These are phyloP conservation scores for Liparis tanakae DNA, from an alignment of 2,797 vertebrate species.

Conservation along the genomic window DNA sequence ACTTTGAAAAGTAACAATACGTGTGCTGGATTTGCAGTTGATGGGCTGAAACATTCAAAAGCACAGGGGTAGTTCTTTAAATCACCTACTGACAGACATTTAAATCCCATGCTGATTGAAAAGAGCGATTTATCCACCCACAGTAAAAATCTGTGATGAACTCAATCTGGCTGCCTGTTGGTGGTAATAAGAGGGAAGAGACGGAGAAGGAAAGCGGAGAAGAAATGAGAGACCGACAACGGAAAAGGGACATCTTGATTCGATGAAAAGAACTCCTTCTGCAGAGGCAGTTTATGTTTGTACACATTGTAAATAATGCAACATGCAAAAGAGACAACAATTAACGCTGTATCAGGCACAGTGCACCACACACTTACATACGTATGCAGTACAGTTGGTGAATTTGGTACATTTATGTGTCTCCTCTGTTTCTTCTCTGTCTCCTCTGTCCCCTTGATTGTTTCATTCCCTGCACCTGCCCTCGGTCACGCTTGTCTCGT, in stretches of 20 bases:
- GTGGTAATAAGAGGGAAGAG: not conserved
- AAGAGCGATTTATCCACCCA: slow-evolving; percentile 16
- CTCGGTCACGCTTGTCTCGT: too few relatives aligned
- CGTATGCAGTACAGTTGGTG: too few relatives aligned
- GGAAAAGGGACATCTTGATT: not conserved
- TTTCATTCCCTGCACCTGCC: too few relatives aligned
- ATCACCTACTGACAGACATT: not conserved
- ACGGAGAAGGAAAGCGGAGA: not conserved
- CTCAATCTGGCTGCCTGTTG: not conserved
- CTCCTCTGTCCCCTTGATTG: too few relatives aligned
- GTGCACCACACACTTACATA: not conserved
- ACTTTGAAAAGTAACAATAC: not conserved
- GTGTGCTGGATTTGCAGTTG: not conserved
- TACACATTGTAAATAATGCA: not conserved
- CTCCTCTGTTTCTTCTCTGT: too few relatives aligned
- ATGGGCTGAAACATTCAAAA: slow-evolving; percentile 7
- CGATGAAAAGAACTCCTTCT: not conserved
- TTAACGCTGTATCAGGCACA: not conserved
- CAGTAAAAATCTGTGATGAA: slow-evolving; percentile 3
- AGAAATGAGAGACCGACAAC: not conserved
- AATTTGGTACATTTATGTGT: too few relatives aligned
- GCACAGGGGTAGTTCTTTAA: not conserved
- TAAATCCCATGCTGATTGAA: slow-evolving; percentile 15
- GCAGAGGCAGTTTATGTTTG: not conserved
- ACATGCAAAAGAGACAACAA: not conserved